Conservation (phyloP, 2,888 invertebrate genomes). For the Polydrusus pterygomalis region DNA sequence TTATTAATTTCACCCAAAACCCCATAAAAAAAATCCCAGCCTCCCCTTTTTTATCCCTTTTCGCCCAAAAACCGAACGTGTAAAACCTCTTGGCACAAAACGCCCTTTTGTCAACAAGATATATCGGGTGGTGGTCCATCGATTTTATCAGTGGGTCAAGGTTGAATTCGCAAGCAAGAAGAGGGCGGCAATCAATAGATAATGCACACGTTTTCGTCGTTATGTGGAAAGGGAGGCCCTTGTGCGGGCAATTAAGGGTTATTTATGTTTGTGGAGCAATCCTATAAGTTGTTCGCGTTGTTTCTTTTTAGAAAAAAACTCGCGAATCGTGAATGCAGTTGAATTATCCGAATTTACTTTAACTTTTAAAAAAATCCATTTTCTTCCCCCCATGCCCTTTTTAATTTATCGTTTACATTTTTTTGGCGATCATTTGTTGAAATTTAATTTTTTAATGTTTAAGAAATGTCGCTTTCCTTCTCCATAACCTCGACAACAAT, state of each 20-base stretch:
- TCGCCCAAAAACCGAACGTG: background rate
- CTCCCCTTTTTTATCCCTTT: background rate
- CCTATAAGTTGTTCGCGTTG: background rate
- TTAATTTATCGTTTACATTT: too few species aligned
- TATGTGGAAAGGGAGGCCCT: background rate
- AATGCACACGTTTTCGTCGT: constrained; percentile 23
- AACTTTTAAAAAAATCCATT: too few species aligned
- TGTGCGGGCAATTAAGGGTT: constrained; percentile 1
- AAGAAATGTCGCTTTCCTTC: too few species aligned
- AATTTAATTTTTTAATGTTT: too few species aligned
- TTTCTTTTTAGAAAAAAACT: too few species aligned
- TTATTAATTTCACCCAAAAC: background rate
- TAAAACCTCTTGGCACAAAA: constrained; percentile 7
- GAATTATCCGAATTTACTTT: too few species aligned
- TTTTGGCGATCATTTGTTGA: too few species aligned
- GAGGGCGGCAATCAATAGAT: constrained; percentile 17
- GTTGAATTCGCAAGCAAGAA: constrained; percentile 10
- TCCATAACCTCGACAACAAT: too few species aligned
- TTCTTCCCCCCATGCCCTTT: too few species aligned
- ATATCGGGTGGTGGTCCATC: constrained; percentile 9
- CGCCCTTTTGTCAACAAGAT: constrained; percentile 18
- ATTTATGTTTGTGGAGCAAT: constrained; percentile 10
- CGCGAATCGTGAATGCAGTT: too few species aligned
- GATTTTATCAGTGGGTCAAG: constrained; percentile 33
- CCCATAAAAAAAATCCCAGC: too few species aligned